Conservation (phyloP, 2,888 invertebrate species). For the Drosophila hamatofila region DNA sequence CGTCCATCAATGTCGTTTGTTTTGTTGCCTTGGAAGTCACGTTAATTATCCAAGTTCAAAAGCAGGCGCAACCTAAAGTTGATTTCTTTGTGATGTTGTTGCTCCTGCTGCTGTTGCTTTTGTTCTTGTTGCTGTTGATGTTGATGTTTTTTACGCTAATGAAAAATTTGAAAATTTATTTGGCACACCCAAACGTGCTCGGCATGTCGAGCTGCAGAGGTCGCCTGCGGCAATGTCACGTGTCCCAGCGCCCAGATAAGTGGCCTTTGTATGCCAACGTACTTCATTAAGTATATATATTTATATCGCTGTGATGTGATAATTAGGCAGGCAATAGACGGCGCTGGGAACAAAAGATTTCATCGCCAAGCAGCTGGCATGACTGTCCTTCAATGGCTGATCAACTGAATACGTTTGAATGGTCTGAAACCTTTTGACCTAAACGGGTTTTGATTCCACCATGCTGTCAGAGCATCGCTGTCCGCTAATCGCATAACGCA, state of each 20-base stretch:
- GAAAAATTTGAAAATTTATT: slow-evolving; percentile 59
- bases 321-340: background rate
- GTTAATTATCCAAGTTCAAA: slow-evolving; percentile 45
- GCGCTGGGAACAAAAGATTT: background rate
- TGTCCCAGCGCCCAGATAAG: background rate
- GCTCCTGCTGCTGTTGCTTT: background rate
- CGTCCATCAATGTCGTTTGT: slow-evolving; percentile 12
- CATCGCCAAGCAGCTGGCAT: background rate
- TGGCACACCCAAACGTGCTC: slow-evolving; percentile 49
- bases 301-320: background rate
- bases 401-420: background rate
- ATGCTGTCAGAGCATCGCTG: background rate
- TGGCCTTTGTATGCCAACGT: background rate
- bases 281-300: background rate
- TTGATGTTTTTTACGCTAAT: slow-evolving; percentile 27
- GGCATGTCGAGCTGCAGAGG: slow-evolving; percentile 28
- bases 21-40: slow-evolving; percentile 14
- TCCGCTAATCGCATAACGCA: background rate
- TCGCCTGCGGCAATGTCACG: background rate
- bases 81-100: slow-evolving; percentile 42
- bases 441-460: background rate
- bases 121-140: slow-evolving; percentile 6
- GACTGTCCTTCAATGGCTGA: background rate
- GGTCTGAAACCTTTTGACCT: background rate
- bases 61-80: slow-evolving; percentile 20